Evolutionary conservation across 2,113 vertebrate genomes (phyloP), one percentile per base, ranked within the genome.

Genomic region (Genyomyrus donnyi): DNA sequence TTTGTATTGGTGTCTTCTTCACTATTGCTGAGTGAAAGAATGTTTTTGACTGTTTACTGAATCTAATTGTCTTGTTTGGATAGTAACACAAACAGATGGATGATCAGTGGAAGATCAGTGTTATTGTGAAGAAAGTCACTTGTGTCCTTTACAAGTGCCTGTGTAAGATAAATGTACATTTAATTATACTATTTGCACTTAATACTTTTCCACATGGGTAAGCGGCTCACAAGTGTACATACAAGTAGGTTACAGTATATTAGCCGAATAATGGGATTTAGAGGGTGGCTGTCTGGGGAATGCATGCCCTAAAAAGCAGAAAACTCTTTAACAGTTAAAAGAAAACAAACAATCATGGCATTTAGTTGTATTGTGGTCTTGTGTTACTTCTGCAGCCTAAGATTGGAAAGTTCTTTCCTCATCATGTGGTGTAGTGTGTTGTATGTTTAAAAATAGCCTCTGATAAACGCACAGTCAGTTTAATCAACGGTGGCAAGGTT

Each of bases 221-320:
- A 86, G 84, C 84, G 45, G 84, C 45, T 86, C 84, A 48, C 42
- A 45, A n/a, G 46, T 27, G 7, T 6, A 49, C 24, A 50, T 8
- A n/a, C 48, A 86, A 27, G 84, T 49, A 86, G 84, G 84, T 86
- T 86, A 85, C 10, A 27, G 84, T 48, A 49, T 85, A 48, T 86
- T 46, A 86, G 24, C 11, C 8, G 13, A 46, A 17, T 86, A 86
- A 86, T 49, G 21, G 10, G 84, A 86, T 86, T 86, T 86, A 50
- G 48, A 86, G 84, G 84, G 48, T 31, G 24, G 48, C 24, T 49
- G 24, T 24, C 24, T 86, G 27, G 45, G 24, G 84, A 50, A 27
- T 50, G 46, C 45, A 48, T 86, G 45, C 1, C 9, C 24, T 48
- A 27, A 27, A 86, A 86, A n/a, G 24, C 46, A 50, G 1, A n/a